Percentiles rank a stretch among this genome's conserved stretches.
Evolutionary conservation across 1,140 invertebrate genomes (phyloP).

Genomic region (Homarus americanus): DNA sequence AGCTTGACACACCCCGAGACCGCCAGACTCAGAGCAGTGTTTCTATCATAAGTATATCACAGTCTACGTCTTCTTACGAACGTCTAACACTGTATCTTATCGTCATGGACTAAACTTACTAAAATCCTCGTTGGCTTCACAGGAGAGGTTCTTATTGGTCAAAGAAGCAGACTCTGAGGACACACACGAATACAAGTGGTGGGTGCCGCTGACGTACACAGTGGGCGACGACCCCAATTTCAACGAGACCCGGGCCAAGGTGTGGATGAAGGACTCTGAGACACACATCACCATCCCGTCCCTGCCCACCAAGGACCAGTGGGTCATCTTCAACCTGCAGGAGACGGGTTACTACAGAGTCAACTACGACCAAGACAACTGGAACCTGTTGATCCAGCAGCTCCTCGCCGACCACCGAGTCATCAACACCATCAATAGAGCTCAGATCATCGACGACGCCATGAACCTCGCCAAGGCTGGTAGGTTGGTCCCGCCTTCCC

Average conservation of each 20-base stretch:
- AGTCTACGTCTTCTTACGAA: too few relatives aligned
- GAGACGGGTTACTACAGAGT: constrained; percentile 80
- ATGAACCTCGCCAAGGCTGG: constrained; percentile 87
- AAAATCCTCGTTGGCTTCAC: neutral
- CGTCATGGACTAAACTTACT: too few relatives aligned
- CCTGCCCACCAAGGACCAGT: constrained; percentile 61
- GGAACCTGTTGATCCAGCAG: constrained; percentile 78
- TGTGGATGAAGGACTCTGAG: constrained; percentile 72
- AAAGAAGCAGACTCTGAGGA: constrained; percentile 37
- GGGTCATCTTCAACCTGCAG: constrained; percentile 74
- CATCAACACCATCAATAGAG: constrained; percentile 80
- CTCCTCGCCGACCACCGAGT: constrained; percentile 76
- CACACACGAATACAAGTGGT: constrained; percentile 70
- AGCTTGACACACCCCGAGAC: too few relatives aligned
- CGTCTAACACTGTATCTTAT: neutral
- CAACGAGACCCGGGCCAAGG: constrained; percentile 49
- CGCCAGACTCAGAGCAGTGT: too few relatives aligned
- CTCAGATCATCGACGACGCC: constrained; percentile 87
- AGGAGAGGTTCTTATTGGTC: constrained; percentile 70
- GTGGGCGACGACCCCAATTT: constrained; percentile 32
- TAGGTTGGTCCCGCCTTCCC: constrained; percentile 60
- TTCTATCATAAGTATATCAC: too few relatives aligned
- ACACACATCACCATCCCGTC: constrained; percentile 37
- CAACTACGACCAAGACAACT: constrained; percentile 81
- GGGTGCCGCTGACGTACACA: constrained; percentile 74